Percentiles rank a stretch among this genome's conserved stretches.
phyloP scores from a whole-genome alignment of 2,888 invertebrate species.

The Rotaria socialis region DNA sequence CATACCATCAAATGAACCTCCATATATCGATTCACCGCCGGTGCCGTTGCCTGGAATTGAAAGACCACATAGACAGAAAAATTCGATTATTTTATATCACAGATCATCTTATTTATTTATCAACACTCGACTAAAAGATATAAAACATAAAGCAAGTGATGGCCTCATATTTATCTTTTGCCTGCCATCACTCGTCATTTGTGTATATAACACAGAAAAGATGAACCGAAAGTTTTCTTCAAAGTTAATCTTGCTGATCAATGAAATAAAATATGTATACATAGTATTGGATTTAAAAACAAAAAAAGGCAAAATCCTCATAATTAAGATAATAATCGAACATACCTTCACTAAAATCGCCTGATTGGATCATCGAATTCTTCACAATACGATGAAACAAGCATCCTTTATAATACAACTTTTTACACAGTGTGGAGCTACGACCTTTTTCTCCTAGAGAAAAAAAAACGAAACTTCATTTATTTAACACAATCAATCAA shows the following conservation, averaged over 20 bases:
- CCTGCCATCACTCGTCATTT: conserved; percentile 23
- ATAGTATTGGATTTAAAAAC: conserved; percentile 33
- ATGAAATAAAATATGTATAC: conserved; percentile 4
- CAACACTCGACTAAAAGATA: conserved; percentile 33
- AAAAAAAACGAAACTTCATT: neutral
- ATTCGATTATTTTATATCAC: neutral
- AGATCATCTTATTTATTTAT: neutral
- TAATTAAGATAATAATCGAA: neutral
- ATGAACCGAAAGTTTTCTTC: neutral
- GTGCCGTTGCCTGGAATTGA: conserved; percentile 75
- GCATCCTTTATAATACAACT: conserved; percentile 79
- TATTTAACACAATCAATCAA: neutral
- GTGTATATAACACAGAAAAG: neutral
- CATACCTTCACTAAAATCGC: conserved; percentile 74
- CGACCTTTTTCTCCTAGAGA: conserved; percentile 75
- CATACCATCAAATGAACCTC: conserved; percentile 87
- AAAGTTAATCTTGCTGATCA: conserved; percentile 28
- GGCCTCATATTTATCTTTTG: neutral
- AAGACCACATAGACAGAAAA: conserved; percentile 16
- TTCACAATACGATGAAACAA: conserved; percentile 84
- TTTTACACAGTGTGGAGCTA: conserved; percentile 69
- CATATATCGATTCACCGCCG: conserved; percentile 95
- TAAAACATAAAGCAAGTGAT: conserved; percentile 26
- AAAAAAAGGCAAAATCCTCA: conserved; percentile 27
- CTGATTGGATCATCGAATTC: conserved; percentile 78